A percentile compares a stretch with the other conserved stretches of the same genome.
Evolutionary conservation across 2,888 invertebrate genomes (phyloP).

Genomic region (Pocota personata): DNA sequence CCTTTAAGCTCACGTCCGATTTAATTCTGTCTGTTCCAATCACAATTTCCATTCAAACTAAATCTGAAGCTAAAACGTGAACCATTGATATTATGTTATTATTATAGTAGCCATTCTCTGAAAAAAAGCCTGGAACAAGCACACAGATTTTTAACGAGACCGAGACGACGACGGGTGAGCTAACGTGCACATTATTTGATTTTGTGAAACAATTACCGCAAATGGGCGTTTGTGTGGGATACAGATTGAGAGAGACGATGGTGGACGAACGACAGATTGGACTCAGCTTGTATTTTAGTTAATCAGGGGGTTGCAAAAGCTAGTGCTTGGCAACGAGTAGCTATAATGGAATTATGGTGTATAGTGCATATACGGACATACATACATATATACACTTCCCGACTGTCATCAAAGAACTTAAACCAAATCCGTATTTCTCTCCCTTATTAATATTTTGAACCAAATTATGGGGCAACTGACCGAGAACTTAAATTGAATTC

Average conservation of each 20-base stretch:
- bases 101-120: not conserved
- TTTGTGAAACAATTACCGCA: conserved; percentile 53
- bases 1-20: not conserved
- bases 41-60: conserved; percentile 71
- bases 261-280: conserved; percentile 11
- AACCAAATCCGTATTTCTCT: not conserved
- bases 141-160: not conserved
- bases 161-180: not conserved
- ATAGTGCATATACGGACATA: not conserved
- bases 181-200: conserved; percentile 43
- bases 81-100: conserved; percentile 23
- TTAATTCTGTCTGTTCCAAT: conserved; percentile 38
- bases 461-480: conserved; percentile 8
- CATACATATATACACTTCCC: not conserved
- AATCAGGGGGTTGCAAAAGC: conserved; percentile 47
- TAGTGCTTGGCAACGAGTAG: not conserved
- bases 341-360: conserved; percentile 37
- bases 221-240: conserved; percentile 31
- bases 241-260: conserved; percentile 8
- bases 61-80: conserved; percentile 42
- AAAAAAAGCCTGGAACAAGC: conserved; percentile 16
- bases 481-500: conserved; percentile 43
- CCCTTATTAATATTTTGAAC: not conserved
- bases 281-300: conserved; percentile 41
- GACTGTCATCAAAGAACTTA: conserved; percentile 21